Base-by-base conservation (phyloP, 2,113 vertebrate genomes). In the Nesoenas mayeri region DNA sequence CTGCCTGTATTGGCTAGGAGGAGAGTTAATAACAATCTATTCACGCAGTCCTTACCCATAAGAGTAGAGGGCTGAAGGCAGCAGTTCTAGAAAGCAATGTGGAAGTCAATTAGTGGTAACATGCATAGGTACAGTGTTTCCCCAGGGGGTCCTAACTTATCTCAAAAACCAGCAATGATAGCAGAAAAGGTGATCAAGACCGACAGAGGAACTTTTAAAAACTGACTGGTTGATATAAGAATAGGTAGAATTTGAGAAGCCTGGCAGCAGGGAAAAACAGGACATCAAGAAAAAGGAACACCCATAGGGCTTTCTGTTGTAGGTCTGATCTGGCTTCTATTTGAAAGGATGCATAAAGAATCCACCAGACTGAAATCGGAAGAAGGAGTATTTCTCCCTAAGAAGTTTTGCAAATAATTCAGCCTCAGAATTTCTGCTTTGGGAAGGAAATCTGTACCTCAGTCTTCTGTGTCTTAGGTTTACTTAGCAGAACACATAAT, bases 41-140 rank as follows among this genome's bases (percentile, higher is more conserved):
- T 65, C 81, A 77, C 3, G 11, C 91, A 89, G 34, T 70, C 36
- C 62, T 93, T 91, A 66, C 38, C 58, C 80, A 32, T 85, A 95
- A 92, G 85, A 60, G 92, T 66, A 91, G 48, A 69, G 93, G 57
- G 75, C 60, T 95, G 80, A 71, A 84, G 80, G 72, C 80, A 95
- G 91, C 67, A 91, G 38, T 85, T 88, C 79, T 36, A 84, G 73
- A 77, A 75, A 75, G 29, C 2, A 0, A 88, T 73, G 92, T 89
- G 83, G 90, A 97, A 93, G 74, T 60, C 95, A 96, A 95, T 97
- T 95, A 96, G 87, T 65, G 89, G 50, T 17, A 95, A 89, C 70
- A 73, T 26, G 42, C 57, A 28, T n/a, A 94, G 93, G 89, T 95
- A 95, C 66, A 57, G 48, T 54, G 66, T 25, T 91, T 96, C 91